Base-by-base conservation (phyloP, 2,888 invertebrate genomes). In the Drosophila pseudotalamancana region DNA sequence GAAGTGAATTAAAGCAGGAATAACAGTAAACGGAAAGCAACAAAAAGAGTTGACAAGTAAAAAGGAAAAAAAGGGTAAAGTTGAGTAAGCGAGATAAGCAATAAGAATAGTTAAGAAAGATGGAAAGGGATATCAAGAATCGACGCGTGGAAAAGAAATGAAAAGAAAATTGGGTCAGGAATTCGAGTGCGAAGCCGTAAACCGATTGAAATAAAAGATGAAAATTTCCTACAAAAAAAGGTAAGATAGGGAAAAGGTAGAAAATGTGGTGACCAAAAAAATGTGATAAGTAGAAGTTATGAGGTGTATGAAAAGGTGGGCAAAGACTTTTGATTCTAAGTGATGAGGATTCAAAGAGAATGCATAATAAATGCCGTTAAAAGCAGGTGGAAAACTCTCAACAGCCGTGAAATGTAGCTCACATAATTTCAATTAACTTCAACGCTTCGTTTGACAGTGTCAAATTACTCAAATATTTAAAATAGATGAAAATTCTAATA, bases 391-490 rank as follows among this genome's bases (percentile, higher is more conserved):
- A 14, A n/a, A 29, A 14, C 46, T 40, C 8, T 18, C 11, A 25
- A 19, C 11, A 32, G 6, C 9, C 37, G 14, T 19, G 18, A 49
- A 45, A 65, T 56, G 37, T 50, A 37, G 14, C 46, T 50, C 25
- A 31, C 49, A 54, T 54, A 60, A 73, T 73, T 67, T 60, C 34
- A 70, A 59, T 67, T 61, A 61, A 55, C 39, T 23, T 29, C 21
- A 19, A 23, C 6, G 11, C 9, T 12, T 9, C 9, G 34, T 35
- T 34, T 14, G 6, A 32, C 67, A 40, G 39, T 31, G 16, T 66
- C 25, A 57, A 35, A 50, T 45, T 29, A 46, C 29, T 9, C 3
- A 66, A 55, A 64, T 56, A 43, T 45, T 18, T 19, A 5, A 45
- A 48, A 46, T 46, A 32, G 6, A 55, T 46, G 27, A 6, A 14